Evolutionary conservation across 92 coral and sea anemone species (phyloP), one percentile per base, ranked within the genome.

Genomic region (Porites divaricata): DNA sequence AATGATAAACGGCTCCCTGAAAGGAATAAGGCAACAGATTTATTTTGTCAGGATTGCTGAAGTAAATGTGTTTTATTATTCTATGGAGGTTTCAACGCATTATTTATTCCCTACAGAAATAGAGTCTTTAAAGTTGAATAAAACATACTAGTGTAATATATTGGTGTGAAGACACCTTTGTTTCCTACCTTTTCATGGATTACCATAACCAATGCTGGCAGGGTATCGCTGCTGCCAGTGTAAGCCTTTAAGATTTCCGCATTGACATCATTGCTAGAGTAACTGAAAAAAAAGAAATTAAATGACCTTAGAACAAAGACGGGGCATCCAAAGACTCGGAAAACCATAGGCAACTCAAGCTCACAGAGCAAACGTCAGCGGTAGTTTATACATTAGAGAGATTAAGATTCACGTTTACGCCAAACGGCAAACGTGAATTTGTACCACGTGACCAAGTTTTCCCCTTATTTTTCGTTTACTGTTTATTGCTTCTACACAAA

Each of bases 1-100:
- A 94, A 84, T 89, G 95, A 67, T 85, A 92, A 25, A 94, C 88
- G 14, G 87, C 86, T 14, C 93, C 95, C 98, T 94, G 50, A 9
- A 45, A 56, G 58, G 4, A 57, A 67, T 2, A 24, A 9, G 26
- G 15, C 58, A 41, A 50, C 58, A 9, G 2, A 9, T 14, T 53
- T 63, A 41, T 48, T 51, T 25, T 63, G 23, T 14, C 21, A 11
- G 28, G 41, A 49, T 12, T 8, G 12, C 3, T 11, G 3, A 54
- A 2, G 59, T 35, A 35, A 35, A 35, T 35, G 45, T 35, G 4
- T 35, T 35, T 35, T 35, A 35, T 35, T 35, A 35, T 35, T 6
- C 45, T 35, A 2, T 35, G 45, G 45, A 35, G 45, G 45, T 35
- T 35, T 26, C 35, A 26, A 26, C 35, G 35, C 35, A 3, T 26